Percentiles rank a stretch among this genome's conserved stretches.
phyloP scores from a whole-genome alignment of 2,888 invertebrate genomes.

The Xylocampa areola region DNA sequence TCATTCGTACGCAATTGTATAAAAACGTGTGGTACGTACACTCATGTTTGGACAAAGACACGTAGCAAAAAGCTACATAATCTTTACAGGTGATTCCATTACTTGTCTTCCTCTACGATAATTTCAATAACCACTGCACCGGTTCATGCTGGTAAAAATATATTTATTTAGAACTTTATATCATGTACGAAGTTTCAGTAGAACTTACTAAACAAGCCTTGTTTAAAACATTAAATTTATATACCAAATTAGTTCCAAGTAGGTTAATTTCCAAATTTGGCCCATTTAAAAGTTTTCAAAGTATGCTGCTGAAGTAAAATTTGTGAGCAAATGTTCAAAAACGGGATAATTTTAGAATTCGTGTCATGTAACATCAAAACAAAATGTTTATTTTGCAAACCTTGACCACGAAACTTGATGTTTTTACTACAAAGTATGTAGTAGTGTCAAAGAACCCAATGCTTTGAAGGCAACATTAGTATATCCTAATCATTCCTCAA shows the following conservation, averaged over 20 bases:
- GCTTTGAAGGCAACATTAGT: too few species aligned
- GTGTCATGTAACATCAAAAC: not conserved
- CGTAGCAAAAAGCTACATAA: too few species aligned
- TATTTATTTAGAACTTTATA: constrained; percentile 10
- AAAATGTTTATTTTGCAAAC: too few species aligned
- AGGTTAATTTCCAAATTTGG: constrained; percentile 13
- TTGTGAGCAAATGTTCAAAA: too few species aligned
- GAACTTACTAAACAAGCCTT: constrained; percentile 16
- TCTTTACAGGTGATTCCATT: not conserved
- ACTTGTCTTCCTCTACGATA: not conserved
- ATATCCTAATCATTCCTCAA: too few species aligned
- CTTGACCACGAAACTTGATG: too few species aligned
- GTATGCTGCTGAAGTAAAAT: not conserved
- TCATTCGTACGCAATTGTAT: too few species aligned
- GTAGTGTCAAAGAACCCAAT: too few species aligned
- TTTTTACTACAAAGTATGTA: too few species aligned
- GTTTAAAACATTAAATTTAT: constrained; percentile 16
- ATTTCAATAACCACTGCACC: constrained; percentile 3
- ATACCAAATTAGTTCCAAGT: constrained; percentile 16
- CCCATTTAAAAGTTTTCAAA: constrained; percentile 6
- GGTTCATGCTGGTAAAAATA: not conserved
- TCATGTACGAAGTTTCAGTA: constrained; percentile 29
- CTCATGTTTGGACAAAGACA: too few species aligned
- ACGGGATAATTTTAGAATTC: not conserved
- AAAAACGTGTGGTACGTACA: too few species aligned